Percentiles rank a stretch among this genome's conserved stretches.
Conservation (phyloP, 2,797 vertebrate genomes). For the Tragelaphus eurycerus region DNA sequence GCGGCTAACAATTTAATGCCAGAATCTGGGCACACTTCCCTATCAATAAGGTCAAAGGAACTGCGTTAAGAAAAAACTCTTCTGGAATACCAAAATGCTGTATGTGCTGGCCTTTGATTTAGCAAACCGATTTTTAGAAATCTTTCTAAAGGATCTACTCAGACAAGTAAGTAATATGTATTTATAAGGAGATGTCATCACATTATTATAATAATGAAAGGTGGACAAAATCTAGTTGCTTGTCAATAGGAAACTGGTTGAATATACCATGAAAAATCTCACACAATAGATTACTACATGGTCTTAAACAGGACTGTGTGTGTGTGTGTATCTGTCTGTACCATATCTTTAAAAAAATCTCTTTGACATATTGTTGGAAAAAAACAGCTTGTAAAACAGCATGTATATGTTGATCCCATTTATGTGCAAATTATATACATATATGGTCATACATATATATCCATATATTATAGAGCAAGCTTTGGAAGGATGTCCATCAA, state of each 20-base stretch:
- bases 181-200: neutral
- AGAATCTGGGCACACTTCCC: neutral
- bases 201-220: neutral
- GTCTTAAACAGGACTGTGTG: conserved; percentile 28
- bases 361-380: conserved; percentile 75
- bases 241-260: neutral
- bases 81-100: neutral
- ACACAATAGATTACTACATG: conserved; percentile 41
- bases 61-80: neutral
- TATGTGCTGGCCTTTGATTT: neutral
- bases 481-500: conserved; percentile 74
- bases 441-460: conserved; percentile 76
- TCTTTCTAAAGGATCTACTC: neutral
- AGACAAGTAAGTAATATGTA: neutral
- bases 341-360: conserved; percentile 71
- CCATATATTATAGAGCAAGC: conserved; percentile 72
- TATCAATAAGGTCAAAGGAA: neutral
- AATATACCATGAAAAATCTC: conserved; percentile 5
- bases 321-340: conserved; percentile 65
- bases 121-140: neutral
- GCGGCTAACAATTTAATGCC: neutral
- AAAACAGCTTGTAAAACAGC: conserved; percentile 80
- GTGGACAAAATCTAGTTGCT: neutral
- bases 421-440: conserved; percentile 78
- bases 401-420: conserved; percentile 78